Conservation (phyloP, 1,140 invertebrate species). For the Zaprionus nigranus region DNA sequence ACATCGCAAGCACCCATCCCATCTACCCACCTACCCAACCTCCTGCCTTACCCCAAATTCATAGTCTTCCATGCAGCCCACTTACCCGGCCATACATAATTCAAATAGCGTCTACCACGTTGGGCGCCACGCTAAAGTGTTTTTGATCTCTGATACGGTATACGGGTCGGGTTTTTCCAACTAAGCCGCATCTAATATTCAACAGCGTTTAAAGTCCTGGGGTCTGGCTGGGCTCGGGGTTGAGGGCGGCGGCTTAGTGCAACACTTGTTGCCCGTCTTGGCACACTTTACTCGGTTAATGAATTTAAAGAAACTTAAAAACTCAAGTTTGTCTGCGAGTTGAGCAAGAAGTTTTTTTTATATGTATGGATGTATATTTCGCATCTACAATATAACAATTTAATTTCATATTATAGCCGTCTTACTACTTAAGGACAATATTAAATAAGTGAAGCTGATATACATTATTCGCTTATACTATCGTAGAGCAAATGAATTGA, state of each 20-base stretch:
- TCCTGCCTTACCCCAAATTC: neutral
- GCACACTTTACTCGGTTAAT: neutral
- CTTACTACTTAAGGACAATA: neutral
- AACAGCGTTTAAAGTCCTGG: neutral
- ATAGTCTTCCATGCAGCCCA: conserved; percentile 1
- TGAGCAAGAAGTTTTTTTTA: neutral
- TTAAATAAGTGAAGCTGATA: neutral
- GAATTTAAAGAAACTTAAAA: neutral
- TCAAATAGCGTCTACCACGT: conserved; percentile 5
- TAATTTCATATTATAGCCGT: neutral
- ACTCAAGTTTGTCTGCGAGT: neutral
- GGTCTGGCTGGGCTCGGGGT: too few species aligned
- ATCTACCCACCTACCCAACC: neutral
- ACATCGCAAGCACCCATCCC: neutral
- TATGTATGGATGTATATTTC: too few species aligned
- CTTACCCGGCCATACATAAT: neutral
- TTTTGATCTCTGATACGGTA: neutral
- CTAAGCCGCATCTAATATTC: conserved; percentile 6
- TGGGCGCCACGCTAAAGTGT: conserved; percentile 15
- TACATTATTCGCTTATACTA: too few species aligned
- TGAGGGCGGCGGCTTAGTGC: neutral
- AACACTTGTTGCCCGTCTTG: conserved; percentile 10
- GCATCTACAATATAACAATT: too few species aligned
- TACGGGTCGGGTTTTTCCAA: neutral
- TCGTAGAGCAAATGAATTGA: too few species aligned